Conservation (phyloP, 2,888 invertebrate genomes). For the Agriopis leucophaearia region DNA sequence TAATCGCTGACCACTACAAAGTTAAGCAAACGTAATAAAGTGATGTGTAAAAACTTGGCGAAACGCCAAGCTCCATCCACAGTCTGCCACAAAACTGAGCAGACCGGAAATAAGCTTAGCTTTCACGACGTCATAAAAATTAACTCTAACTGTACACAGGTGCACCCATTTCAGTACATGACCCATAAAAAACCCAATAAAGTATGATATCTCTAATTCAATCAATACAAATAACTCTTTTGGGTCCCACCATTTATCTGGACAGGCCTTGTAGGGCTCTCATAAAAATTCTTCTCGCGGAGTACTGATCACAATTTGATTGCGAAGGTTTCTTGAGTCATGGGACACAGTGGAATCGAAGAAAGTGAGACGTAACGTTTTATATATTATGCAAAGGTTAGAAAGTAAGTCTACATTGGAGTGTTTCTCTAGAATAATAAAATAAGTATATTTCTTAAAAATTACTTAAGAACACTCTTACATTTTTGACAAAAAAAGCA, state of each 20-base stretch:
- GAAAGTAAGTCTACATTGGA: neutral
- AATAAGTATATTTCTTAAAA: neutral
- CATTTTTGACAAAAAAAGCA: too few relatives aligned
- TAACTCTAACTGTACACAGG: constrained; percentile 34
- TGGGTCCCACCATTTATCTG: constrained; percentile 64
- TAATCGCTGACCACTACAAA: neutral
- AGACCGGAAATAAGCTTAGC: constrained; percentile 17
- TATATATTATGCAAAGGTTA: constrained; percentile 1
- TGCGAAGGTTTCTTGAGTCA: constrained; percentile 59
- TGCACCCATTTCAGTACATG: constrained; percentile 47
- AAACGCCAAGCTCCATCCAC: neutral
- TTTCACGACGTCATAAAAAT: constrained; percentile 38
- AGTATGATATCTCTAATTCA: constrained; percentile 58
- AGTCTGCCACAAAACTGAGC: constrained; percentile 12
- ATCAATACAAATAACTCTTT: constrained; percentile 65
- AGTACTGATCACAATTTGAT: constrained; percentile 81
- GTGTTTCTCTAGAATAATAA: neutral
- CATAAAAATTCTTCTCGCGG: constrained; percentile 77
- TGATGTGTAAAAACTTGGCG: neutral
- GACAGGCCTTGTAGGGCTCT: constrained; percentile 67
- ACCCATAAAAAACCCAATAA: constrained; percentile 52
- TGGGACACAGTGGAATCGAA: constrained; percentile 30
- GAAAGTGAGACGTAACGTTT: constrained; percentile 6
- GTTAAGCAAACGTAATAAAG: neutral
- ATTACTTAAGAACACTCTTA: neutral